These are phyloP conservation scores for Trichosurus vulpecula DNA, from an alignment of 2,797 vertebrate genomes.

Conservation along the genomic window DNA sequence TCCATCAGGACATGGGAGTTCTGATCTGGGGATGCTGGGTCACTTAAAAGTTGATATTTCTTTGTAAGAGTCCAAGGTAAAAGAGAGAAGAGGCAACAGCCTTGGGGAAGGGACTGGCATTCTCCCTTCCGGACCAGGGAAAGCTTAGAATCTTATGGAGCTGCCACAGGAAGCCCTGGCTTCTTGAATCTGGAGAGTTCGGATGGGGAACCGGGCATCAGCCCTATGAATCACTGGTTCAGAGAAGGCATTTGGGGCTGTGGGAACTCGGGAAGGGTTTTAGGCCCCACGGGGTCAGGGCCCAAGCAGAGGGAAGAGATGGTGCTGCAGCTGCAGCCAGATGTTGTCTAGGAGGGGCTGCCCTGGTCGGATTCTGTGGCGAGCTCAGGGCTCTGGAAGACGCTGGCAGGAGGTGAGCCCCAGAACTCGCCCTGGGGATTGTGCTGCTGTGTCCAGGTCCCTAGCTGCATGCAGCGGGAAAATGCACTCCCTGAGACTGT, in stretches of 20 bases:
- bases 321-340: conserved; percentile 70
- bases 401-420: background rate
- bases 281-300: conserved; percentile 11
- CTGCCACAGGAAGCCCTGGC: background rate
- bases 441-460: background rate
- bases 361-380: conserved; percentile 17
- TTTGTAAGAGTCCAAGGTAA: too few species aligned
- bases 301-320: background rate
- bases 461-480: too few species aligned
- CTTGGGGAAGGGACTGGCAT: background rate
- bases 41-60: background rate
- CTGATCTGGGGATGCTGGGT: background rate
- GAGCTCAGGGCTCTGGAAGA: background rate
- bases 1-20: conserved; percentile 62
- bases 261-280: background rate
- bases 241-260: background rate
- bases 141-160: background rate
- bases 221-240: too few species aligned
- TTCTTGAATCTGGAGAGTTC: conserved; percentile 7
- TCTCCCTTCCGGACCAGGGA: background rate
- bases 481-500: background rate
- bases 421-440: background rate
- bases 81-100: background rate
- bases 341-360: conserved; percentile 72
- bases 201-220: background rate